phyloP scores from a whole-genome alignment of 2,797 vertebrate genomes.

The Chelmon rostratus region DNA sequence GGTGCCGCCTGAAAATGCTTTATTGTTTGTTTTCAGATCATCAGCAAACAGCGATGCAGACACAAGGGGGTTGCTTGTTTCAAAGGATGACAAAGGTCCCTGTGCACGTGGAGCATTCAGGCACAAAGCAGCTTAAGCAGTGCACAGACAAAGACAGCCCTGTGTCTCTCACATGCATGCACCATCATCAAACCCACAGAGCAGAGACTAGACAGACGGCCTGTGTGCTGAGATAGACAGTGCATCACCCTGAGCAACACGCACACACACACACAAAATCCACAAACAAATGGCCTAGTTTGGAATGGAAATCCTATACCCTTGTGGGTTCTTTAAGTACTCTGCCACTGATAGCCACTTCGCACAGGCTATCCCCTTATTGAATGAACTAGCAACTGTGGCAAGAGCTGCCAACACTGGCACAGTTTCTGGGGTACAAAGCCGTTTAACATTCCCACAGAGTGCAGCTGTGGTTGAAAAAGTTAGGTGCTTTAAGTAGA shows the following conservation, averaged over 20 bases:
- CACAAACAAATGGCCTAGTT: conserved; percentile 70
- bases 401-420: conserved; percentile 69
- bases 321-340: conserved; percentile 61
- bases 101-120: conserved; percentile 70
- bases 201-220: conserved; percentile 60
- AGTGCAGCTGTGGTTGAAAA: conserved; percentile 56
- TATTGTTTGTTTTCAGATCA: conserved; percentile 84
- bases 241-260: conserved; percentile 42
- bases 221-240: conserved; percentile 59
- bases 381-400: conserved; percentile 63
- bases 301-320: conserved; percentile 69
- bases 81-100: conserved; percentile 76
- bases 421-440: conserved; percentile 58
- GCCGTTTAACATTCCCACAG: conserved; percentile 73
- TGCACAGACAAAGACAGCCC: conserved; percentile 69
- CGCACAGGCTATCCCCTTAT: conserved; percentile 66
- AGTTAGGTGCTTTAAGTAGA: conserved; percentile 26
- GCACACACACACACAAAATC: conserved; percentile 21
- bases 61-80: conserved; percentile 75
- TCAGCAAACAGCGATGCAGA: conserved; percentile 80
- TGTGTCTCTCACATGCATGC: conserved; percentile 66
- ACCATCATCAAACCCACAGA: conserved; percentile 70
- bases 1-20: conserved; percentile 69
- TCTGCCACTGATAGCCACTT: conserved; percentile 67
- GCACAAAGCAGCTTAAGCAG: conserved; percentile 70